These are phyloP conservation scores for Galeruca laticollis DNA, from an alignment of 2,888 invertebrate species.

Conservation along the genomic window DNA sequence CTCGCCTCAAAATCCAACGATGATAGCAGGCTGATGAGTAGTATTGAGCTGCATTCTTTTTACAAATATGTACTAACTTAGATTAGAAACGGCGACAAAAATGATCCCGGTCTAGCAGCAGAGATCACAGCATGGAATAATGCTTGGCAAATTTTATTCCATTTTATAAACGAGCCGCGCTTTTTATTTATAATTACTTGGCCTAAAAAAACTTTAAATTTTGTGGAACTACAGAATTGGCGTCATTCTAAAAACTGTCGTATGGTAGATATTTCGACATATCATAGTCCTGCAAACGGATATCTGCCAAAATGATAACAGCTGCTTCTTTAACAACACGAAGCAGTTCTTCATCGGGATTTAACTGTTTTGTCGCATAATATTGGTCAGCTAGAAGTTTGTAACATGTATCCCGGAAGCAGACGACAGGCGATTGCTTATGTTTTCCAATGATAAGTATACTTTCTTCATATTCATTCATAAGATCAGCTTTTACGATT, in stretches of 20 bases:
- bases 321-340: slow-evolving; percentile 2
- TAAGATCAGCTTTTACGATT: too few relatives aligned
- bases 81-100: slow-evolving; percentile 43
- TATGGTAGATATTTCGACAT: slow-evolving; percentile 18
- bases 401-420: too few relatives aligned
- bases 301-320: slow-evolving; percentile 25
- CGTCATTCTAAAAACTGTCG: slow-evolving; percentile 35
- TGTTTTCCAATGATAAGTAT: too few relatives aligned
- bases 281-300: too few relatives aligned
- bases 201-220: not conserved
- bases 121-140: slow-evolving; percentile 48
- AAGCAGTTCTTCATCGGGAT: too few relatives aligned
- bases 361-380: too few relatives aligned
- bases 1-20: slow-evolving; percentile 42
- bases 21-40: slow-evolving; percentile 44
- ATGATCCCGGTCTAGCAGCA: slow-evolving; percentile 43
- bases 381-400: too few relatives aligned
- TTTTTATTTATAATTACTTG: slow-evolving; percentile 18
- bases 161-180: slow-evolving; percentile 34
- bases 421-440: too few relatives aligned
- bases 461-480: too few relatives aligned
- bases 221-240: slow-evolving; percentile 42
- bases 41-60: slow-evolving; percentile 37
- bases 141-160: slow-evolving; percentile 40
- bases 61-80: too few relatives aligned